A percentile compares a stretch with the other conserved stretches of the same genome.
Conservation (phyloP, 2,797 vertebrate species). For the Molossus molossus region DNA sequence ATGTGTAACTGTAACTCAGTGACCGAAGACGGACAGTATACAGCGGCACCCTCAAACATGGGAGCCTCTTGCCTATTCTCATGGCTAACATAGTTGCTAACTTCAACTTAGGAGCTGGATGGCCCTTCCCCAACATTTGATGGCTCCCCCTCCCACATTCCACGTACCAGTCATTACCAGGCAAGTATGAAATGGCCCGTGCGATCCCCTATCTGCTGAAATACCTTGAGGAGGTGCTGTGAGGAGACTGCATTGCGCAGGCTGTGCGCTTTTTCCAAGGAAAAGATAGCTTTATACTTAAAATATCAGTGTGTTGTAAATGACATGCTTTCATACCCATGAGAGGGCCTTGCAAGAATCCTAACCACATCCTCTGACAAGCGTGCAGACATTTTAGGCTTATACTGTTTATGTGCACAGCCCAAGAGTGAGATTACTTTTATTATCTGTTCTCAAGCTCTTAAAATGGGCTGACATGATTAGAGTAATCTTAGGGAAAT, state of each 20-base stretch:
- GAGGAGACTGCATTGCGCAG: not conserved
- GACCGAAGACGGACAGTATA: not conserved
- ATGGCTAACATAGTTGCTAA: not conserved
- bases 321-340: not conserved
- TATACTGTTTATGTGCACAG: slow-evolving; percentile 17
- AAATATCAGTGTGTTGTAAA: not conserved
- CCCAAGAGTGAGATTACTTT: slow-evolving; percentile 7
- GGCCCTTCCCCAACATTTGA: not conserved
- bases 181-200: not conserved
- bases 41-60: not conserved
- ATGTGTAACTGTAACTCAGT: not conserved
- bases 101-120: not conserved
- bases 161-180: not conserved
- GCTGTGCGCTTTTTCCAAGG: not conserved
- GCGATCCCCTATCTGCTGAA: not conserved
- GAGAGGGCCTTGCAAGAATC: slow-evolving; percentile 68
- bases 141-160: not conserved
- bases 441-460: slow-evolving; percentile 64
- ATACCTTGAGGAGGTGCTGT: not conserved
- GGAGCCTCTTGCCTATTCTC: not conserved
- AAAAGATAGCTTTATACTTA: not conserved
- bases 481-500: slow-evolving; percentile 62
- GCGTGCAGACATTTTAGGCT: slow-evolving; percentile 33
- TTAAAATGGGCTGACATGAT: slow-evolving; percentile 64
- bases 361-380: slow-evolving; percentile 40